These are phyloP conservation scores for Rhogogaster chlorosoma DNA, from an alignment of 2,888 invertebrate genomes.

Conservation along the genomic window DNA sequence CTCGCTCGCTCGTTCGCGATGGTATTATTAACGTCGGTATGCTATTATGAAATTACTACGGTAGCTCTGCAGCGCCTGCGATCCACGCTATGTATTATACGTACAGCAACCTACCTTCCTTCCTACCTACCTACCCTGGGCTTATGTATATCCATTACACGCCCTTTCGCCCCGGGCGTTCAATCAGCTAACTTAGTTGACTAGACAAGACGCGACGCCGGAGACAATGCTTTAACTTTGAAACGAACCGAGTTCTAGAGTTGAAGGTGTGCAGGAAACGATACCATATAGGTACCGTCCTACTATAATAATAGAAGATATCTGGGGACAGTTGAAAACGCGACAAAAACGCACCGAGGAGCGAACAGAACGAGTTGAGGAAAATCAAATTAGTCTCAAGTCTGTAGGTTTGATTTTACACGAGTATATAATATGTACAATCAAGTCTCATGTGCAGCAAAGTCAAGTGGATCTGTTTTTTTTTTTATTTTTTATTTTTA, in stretches of 20 bases:
- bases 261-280: neutral
- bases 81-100: slow-evolving; percentile 52
- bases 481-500: neutral
- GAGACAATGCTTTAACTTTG: slow-evolving; percentile 49
- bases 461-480: neutral
- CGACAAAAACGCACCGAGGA: neutral
- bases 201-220: slow-evolving; percentile 65
- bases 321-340: neutral
- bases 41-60: slow-evolving; percentile 75
- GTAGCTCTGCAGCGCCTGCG: slow-evolving; percentile 52
- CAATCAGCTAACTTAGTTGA: slow-evolving; percentile 75
- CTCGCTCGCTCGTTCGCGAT: slow-evolving; percentile 64
- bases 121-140: slow-evolving; percentile 52
- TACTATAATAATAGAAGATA: neutral
- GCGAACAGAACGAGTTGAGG: neutral
- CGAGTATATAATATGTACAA: neutral
- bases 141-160: slow-evolving; percentile 59
- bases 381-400: neutral
- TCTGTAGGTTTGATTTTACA: neutral
- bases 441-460: neutral
- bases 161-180: slow-evolving; percentile 72
- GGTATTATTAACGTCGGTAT: slow-evolving; percentile 77
- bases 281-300: neutral
- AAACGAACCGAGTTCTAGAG: slow-evolving; percentile 21
- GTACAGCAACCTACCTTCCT: neutral